A percentile compares a stretch with the other conserved stretches of the same genome.
These are phyloP conservation scores for Parasteatoda lunata DNA, from an alignment of 2,888 invertebrate species.

Conservation along the genomic window DNA sequence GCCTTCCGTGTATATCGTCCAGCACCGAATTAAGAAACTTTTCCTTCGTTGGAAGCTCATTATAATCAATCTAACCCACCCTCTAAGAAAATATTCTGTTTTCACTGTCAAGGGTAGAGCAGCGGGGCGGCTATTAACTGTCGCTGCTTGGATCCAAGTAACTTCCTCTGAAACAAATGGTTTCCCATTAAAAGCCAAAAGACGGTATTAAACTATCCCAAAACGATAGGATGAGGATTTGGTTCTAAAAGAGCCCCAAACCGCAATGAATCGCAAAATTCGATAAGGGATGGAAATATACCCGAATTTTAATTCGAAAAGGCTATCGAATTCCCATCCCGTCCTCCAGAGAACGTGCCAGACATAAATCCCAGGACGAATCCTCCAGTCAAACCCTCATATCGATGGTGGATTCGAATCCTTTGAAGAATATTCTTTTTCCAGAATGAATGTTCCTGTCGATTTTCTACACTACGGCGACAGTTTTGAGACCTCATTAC, in stretches of 20 bases:
- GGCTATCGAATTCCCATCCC: conserved; percentile 4
- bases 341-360: conserved; percentile 10
- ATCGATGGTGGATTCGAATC: conserved; percentile 29
- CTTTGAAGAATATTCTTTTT: conserved; percentile 21
- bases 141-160: neutral
- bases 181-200: conserved; percentile 24
- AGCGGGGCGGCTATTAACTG: neutral
- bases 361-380: conserved; percentile 24
- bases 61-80: conserved; percentile 6
- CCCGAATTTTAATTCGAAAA: conserved; percentile 38
- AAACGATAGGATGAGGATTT: neutral
- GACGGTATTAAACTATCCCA: conserved; percentile 26
- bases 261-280: conserved; percentile 44
- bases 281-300: conserved; percentile 30
- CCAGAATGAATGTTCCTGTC: conserved; percentile 40
- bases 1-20: too few relatives aligned
- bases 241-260: conserved; percentile 19
- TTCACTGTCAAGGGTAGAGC: neutral
- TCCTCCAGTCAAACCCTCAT: neutral
- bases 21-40: too few relatives aligned
- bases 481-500: conserved; percentile 52
- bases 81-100: neutral
- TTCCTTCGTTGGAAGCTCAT: neutral
- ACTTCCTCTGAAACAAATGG: conserved; percentile 17
- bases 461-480: conserved; percentile 31